phyloP scores from a whole-genome alignment of 2,888 invertebrate genomes.

The Gandaritis pyraliata region DNA sequence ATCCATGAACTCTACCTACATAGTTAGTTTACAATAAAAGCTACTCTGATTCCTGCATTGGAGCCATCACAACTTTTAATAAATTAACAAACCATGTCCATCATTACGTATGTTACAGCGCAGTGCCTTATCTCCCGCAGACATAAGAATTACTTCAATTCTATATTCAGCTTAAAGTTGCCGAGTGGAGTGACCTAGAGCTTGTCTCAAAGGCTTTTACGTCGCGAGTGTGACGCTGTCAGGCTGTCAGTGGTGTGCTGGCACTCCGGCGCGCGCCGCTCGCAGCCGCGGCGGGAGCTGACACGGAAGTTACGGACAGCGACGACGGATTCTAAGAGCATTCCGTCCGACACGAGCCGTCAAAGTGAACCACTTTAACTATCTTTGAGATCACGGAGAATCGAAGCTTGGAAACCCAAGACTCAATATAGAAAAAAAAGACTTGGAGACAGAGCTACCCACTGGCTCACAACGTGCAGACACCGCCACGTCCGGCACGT shows the following conservation, averaged over 20 bases:
- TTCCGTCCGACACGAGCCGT: slow-evolving; percentile 4
- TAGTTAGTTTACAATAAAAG: too few species aligned
- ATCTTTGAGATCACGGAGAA: too few species aligned
- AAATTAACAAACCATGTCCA: too few species aligned
- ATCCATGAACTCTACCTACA: too few species aligned
- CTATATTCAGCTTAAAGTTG: slow-evolving; percentile 33
- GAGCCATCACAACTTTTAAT: too few species aligned
- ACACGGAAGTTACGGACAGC: slow-evolving; percentile 9
- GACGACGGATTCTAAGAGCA: slow-evolving; percentile 8
- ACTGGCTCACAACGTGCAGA: too few species aligned
- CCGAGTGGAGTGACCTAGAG: slow-evolving; percentile 34
- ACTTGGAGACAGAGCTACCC: too few species aligned
- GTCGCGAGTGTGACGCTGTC: slow-evolving; percentile 36
- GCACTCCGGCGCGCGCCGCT: slow-evolving; percentile 6
- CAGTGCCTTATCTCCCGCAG: slow-evolving; percentile 1
- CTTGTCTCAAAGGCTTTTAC: slow-evolving; percentile 37
- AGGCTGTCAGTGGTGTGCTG: slow-evolving; percentile 18
- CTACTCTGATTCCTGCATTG: too few species aligned
- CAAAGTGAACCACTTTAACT: slow-evolving; percentile 1
- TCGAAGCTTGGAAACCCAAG: too few species aligned
- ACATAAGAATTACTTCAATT: slow-evolving; percentile 13
- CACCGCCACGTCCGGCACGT: too few species aligned
- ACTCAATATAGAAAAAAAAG: too few species aligned
- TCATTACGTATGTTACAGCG: too few species aligned
- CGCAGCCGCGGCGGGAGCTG: slow-evolving; percentile 4